Evolutionary conservation across 2,888 invertebrate species (phyloP).

Genomic region (Schrankia costaestrigalis): DNA sequence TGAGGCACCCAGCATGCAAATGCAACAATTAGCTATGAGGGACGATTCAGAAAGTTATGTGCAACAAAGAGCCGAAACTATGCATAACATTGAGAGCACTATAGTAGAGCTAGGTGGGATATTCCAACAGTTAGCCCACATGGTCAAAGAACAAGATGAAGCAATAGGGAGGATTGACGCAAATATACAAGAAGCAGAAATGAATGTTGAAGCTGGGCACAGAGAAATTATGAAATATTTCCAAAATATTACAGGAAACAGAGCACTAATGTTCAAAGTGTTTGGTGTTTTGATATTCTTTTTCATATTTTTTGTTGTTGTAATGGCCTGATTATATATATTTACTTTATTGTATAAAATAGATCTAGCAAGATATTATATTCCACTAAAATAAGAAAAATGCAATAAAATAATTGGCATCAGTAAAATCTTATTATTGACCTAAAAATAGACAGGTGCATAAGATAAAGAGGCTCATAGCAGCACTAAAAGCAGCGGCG

Average conservation of each 20-base stretch:
- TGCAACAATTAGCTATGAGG: conserved; percentile 86
- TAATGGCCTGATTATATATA: conserved; percentile 86
- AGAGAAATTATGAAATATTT: conserved; percentile 98
- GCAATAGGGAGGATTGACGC: conserved; percentile 98
- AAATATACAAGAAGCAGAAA: conserved; percentile 96
- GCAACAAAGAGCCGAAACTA: conserved; percentile 96
- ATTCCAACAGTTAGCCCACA: conserved; percentile 96
- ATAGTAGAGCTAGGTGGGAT: conserved; percentile 99
- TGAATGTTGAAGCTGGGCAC: conserved; percentile 99
- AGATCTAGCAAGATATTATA: background rate
- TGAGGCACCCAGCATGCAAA: conserved; percentile 66
- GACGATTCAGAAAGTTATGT: conserved; percentile 95
- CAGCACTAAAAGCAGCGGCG: too few species aligned
- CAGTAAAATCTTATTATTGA: background rate
- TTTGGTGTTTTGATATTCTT: conserved; percentile 99
- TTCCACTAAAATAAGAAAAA: conserved; percentile 5
- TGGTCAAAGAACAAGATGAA: conserved; percentile 99
- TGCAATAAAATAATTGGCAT: background rate
- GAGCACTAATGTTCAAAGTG: conserved; percentile 99
- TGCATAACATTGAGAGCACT: conserved; percentile 99
- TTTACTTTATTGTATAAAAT: conserved; percentile 2
- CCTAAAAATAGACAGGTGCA: too few species aligned
- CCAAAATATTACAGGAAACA: conserved; percentile 96
- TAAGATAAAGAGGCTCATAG: too few species aligned
- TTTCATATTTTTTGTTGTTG: conserved; percentile 99